Base-by-base conservation (phyloP, 2,113 vertebrate genomes). In the Phasianus colchicus region DNA sequence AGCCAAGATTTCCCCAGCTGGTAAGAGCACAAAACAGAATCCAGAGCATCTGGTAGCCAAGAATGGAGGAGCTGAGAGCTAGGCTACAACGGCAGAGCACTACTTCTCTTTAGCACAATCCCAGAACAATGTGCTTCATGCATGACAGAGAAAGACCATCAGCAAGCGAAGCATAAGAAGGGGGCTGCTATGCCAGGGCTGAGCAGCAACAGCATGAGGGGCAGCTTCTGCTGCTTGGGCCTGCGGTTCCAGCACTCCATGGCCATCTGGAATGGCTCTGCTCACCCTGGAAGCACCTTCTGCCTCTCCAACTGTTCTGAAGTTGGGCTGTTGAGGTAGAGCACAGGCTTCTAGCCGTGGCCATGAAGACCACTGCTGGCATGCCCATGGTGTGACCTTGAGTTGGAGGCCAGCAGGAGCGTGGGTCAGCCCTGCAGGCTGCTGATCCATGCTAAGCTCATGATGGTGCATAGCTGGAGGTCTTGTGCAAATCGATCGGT, bases 241-340 rank as follows among this genome's bases (percentile, higher is more conserved):
- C 90, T 87, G 93, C 2, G 24, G 93, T 94, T 93, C 79, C 61
- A 64, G 63, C 45, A 20, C 25, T 38, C 55, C 30, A 45, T 0
- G 6, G 67, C 98, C 98, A 98, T 98, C 97, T 98, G 98, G 95
- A 87, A 36, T 93, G 81, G 95, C 93, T 92, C 94, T 91, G 91
- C 96, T 96, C 97, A 89, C 92, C 97, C 96, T 95, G 95, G 66
- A 95, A 93, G 88, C 65, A 60, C 95, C 92, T 50, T 97, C 98
- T 98, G 97, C 95, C 97, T 95, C 58, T 89, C 84, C 93, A 89
- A 48, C 92, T 97, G 95, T 50, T 89, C 82, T 72, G 52, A 85
- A 69, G 76, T 65, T 95, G 96, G 92, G 86, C 93, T 93, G 93
- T 87, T 91, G 74, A 71, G 81, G 92, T 94, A 89, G 76, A 67